Percentiles rank a stretch among this genome's conserved stretches.
phyloP scores from a whole-genome alignment of 2,113 vertebrate species.

The Peromyscus californicus region DNA sequence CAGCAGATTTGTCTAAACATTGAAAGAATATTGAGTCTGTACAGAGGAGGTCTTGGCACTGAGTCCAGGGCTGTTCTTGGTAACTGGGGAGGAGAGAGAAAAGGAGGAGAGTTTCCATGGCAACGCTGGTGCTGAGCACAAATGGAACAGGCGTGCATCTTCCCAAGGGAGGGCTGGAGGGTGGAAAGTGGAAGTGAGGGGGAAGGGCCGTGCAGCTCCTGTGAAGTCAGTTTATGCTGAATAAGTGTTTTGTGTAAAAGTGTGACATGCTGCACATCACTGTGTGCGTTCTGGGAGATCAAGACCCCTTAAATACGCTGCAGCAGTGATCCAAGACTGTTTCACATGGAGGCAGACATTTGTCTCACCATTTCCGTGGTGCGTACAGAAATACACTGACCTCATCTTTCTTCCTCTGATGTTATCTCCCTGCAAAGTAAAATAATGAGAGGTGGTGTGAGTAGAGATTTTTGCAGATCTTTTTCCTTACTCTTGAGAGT shows the following conservation, averaged over 20 bases:
- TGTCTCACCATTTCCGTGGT: slow-evolving; percentile 16
- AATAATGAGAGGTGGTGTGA: slow-evolving; percentile 8
- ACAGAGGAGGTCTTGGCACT: slow-evolving; percentile 85
- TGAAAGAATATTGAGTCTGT: slow-evolving; percentile 85
- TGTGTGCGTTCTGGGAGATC: neutral
- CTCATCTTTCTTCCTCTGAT: neutral
- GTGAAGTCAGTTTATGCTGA: slow-evolving; percentile 82
- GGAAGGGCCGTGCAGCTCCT: slow-evolving; percentile 74
- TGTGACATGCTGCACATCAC: slow-evolving; percentile 60
- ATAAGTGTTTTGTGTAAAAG: slow-evolving; percentile 81
- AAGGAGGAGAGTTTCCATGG: slow-evolving; percentile 89
- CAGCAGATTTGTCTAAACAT: slow-evolving; percentile 86
- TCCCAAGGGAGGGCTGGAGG: slow-evolving; percentile 89
- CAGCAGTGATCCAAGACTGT: slow-evolving; percentile 53
- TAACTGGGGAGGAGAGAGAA: slow-evolving; percentile 60
- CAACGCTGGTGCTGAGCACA: slow-evolving; percentile 87
- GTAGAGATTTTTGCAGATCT: neutral
- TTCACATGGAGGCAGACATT: slow-evolving; percentile 8
- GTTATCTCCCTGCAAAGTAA: slow-evolving; percentile 48
- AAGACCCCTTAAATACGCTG: neutral
- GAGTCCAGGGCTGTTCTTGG: slow-evolving; percentile 80
- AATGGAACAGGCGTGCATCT: slow-evolving; percentile 88
- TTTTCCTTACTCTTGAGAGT: neutral
- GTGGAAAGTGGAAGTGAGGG: slow-evolving; percentile 77
- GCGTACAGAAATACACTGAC: slow-evolving; percentile 16